Percentiles rank a stretch among this genome's conserved stretches.
Evolutionary conservation across 2,113 vertebrate genomes (phyloP).

Genomic region (Burhinus bistriatus): DNA sequence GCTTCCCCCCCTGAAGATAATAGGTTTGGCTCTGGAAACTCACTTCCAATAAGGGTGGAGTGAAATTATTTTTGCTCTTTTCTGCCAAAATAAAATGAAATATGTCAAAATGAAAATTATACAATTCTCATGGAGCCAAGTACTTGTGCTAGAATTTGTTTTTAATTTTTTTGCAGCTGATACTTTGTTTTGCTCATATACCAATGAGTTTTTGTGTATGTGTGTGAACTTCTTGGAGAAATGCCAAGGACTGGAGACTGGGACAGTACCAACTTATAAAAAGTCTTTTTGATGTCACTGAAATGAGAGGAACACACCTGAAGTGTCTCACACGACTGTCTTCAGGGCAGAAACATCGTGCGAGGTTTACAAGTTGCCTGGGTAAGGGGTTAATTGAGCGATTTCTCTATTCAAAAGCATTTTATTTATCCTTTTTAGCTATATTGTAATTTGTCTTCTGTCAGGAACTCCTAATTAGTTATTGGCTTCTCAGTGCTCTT

Average conservation of each 20-base stretch:
- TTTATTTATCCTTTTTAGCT: neutral
- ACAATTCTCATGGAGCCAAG: neutral
- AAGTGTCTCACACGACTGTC: neutral
- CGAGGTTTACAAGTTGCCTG: neutral
- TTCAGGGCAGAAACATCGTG: neutral
- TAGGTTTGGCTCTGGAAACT: neutral
- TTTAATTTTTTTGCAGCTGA: neutral
- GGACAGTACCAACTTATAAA: neutral
- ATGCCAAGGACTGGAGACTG: neutral
- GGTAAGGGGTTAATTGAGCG: neutral
- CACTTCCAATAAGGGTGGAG: neutral
- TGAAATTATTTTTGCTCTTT: neutral
- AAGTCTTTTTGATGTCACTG: neutral
- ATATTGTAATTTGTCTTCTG: neutral
- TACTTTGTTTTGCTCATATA: neutral
- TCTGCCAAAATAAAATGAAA: slow-evolving; percentile 3
- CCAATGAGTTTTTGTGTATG: neutral
- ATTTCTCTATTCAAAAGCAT: neutral
- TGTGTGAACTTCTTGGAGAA: neutral
- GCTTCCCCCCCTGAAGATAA: neutral
- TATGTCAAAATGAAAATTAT: neutral
- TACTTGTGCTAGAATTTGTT: neutral
- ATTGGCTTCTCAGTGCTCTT: neutral
- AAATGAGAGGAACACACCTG: neutral
- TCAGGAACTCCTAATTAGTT: neutral